These are phyloP conservation scores for Orthosia incerta DNA, from an alignment of 2,888 invertebrate genomes.

Conservation along the genomic window DNA sequence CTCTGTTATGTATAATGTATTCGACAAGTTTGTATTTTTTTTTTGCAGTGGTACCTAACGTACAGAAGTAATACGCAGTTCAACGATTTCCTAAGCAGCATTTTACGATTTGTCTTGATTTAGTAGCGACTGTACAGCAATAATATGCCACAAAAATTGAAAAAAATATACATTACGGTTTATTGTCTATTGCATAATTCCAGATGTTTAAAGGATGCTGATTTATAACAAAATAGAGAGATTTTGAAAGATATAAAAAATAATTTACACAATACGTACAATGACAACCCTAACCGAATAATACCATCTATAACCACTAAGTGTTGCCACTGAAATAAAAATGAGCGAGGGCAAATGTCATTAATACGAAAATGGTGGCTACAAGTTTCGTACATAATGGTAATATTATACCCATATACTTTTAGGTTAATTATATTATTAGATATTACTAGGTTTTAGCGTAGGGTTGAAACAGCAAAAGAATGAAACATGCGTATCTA, in stretches of 20 bases:
- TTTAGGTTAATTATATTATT: constrained; percentile 14
- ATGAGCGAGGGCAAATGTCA: constrained; percentile 41
- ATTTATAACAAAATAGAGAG: background rate
- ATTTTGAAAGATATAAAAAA: too few species aligned
- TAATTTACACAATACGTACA: too few species aligned
- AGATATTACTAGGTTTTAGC: background rate
- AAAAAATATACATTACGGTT: constrained; percentile 6
- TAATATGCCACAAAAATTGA: constrained; percentile 35
- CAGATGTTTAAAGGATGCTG: background rate
- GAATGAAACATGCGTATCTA: background rate
- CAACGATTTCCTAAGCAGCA: background rate
- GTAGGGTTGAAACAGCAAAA: constrained; percentile 15
- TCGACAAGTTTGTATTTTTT: too few species aligned
- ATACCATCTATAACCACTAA: constrained; percentile 38
- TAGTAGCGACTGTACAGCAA: constrained; percentile 32
- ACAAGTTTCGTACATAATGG: constrained; percentile 19
- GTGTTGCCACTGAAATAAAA: constrained; percentile 63
- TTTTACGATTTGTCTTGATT: constrained; percentile 34
- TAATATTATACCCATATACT: constrained; percentile 12
- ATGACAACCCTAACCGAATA: constrained; percentile 41
- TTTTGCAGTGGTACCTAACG: background rate
- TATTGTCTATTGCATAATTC: background rate
- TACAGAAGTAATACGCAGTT: constrained; percentile 3
- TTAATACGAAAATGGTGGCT: constrained; percentile 31
- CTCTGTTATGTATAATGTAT: too few species aligned